Percentiles rank a stretch among this genome's conserved stretches.
These are phyloP conservation scores for Ips typographus DNA, from an alignment of 1,140 invertebrate species.

Conservation along the genomic window DNA sequence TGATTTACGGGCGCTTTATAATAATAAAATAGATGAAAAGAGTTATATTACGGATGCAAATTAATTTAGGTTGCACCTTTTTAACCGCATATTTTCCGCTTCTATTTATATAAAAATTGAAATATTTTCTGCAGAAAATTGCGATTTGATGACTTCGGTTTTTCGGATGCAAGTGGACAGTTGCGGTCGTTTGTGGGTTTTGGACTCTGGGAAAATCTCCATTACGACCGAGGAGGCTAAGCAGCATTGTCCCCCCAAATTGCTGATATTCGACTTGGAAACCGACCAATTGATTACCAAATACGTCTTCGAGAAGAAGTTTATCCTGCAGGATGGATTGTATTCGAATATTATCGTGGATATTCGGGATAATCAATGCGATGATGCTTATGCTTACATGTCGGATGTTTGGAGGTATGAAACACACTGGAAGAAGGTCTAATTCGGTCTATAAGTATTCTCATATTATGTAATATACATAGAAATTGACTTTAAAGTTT, in stretches of 20 bases:
- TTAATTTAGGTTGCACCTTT: no score
- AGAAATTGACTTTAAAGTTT: no score
- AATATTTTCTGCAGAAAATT: constrained; percentile 47
- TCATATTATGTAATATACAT: not conserved
- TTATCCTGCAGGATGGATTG: constrained; percentile 70
- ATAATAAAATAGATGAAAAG: no score
- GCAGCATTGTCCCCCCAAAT: constrained; percentile 70
- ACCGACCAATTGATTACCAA: constrained; percentile 64
- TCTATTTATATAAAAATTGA: no score
- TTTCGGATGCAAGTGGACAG: constrained; percentile 72
- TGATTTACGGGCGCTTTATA: no score
- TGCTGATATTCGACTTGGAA: constrained; percentile 71
- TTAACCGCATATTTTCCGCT: no score
- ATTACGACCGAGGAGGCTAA: constrained; percentile 64
- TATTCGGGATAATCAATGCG: constrained; percentile 62
- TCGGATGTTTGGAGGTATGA: constrained; percentile 67
- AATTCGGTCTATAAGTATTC: not conserved
- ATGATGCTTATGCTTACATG: constrained; percentile 67
- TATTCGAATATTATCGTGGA: constrained; percentile 75
- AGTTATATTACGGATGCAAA: no score
- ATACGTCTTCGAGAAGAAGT: constrained; percentile 64
- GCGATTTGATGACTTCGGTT: constrained; percentile 71
- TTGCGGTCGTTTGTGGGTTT: constrained; percentile 71
- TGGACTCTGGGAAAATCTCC: constrained; percentile 76
- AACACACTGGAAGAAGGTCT: constrained; percentile 41